These are phyloP conservation scores for Sipha flava DNA, from an alignment of 1,140 invertebrate species.

Conservation along the genomic window DNA sequence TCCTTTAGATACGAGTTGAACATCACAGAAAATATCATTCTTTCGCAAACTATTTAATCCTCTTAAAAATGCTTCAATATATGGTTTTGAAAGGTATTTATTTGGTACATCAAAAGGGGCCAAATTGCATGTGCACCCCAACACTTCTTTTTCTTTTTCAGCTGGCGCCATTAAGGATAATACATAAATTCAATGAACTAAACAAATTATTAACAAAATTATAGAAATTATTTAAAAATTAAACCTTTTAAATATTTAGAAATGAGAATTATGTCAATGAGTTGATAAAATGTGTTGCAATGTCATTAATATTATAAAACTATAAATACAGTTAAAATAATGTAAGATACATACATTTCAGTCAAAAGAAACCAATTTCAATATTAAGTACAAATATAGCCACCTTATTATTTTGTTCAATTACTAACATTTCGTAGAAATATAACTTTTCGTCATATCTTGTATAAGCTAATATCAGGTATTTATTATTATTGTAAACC, in stretches of 20 bases:
- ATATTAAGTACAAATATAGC: too few relatives aligned
- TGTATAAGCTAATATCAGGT: too few relatives aligned
- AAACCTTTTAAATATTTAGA: too few relatives aligned
- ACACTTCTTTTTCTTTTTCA: neutral
- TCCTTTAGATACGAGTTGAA: conserved; percentile 17
- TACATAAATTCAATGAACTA: neutral
- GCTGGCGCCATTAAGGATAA: conserved; percentile 9
- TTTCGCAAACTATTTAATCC: conserved; percentile 23
- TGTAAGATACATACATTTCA: neutral
- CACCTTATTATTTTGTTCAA: too few relatives aligned
- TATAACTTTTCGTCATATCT: too few relatives aligned
- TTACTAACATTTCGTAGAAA: too few relatives aligned
- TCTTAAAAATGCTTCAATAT: conserved; percentile 10
- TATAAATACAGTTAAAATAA: neutral
- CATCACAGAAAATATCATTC: conserved; percentile 19
- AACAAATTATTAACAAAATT: neutral
- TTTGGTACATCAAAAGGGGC: conserved; percentile 15
- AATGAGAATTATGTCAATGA: too few relatives aligned
- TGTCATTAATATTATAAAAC: neutral
- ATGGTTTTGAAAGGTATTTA: conserved; percentile 2
- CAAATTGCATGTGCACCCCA: conserved; percentile 11
- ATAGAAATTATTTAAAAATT: too few relatives aligned
- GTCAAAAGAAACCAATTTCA: too few relatives aligned
- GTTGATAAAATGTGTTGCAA: too few relatives aligned
- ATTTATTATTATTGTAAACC: too few relatives aligned